A percentile compares a stretch with the other conserved stretches of the same genome.
Evolutionary conservation across 2,888 invertebrate species (phyloP).

Genomic region (Magallana nippona): DNA sequence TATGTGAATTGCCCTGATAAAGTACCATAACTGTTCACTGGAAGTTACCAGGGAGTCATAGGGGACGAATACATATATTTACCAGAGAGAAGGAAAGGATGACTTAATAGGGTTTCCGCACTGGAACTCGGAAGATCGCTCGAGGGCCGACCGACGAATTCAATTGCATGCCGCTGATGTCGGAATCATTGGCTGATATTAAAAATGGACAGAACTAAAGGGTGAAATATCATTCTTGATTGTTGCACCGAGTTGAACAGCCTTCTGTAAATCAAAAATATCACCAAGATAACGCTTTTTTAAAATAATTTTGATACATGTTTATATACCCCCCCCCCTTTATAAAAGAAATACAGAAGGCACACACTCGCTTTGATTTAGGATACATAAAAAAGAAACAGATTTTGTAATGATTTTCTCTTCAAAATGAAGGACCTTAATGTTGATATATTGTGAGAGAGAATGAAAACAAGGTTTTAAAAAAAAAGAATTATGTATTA

Average conservation of each 20-base stretch:
- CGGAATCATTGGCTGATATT: not conserved
- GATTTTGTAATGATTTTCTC: too few relatives aligned
- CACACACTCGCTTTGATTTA: too few relatives aligned
- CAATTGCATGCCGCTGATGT: not conserved
- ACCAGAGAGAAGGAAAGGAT: not conserved
- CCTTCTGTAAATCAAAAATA: not conserved
- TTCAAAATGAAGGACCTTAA: too few relatives aligned
- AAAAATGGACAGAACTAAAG: slow-evolving; percentile 6
- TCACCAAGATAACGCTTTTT: too few relatives aligned
- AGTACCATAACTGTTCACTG: not conserved
- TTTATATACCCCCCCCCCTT: too few relatives aligned
- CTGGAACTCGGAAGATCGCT: not conserved
- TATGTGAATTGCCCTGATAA: not conserved
- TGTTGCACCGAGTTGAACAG: not conserved
- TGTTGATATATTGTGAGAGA: too few relatives aligned
- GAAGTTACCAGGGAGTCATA: not conserved
- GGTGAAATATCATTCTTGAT: not conserved
- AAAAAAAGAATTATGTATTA: too few relatives aligned
- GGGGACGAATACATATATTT: slow-evolving; percentile 4
- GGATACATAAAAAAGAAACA: too few relatives aligned
- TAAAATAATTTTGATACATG: too few relatives aligned
- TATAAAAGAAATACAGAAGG: too few relatives aligned
- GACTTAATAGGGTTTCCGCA: too few relatives aligned
- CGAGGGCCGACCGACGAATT: not conserved
- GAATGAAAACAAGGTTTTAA: too few relatives aligned